Evolutionary conservation across 2,113 vertebrate species (phyloP), one percentile per base, ranked within the genome.

Genomic region (Sinocyclocheilus grahami): DNA sequence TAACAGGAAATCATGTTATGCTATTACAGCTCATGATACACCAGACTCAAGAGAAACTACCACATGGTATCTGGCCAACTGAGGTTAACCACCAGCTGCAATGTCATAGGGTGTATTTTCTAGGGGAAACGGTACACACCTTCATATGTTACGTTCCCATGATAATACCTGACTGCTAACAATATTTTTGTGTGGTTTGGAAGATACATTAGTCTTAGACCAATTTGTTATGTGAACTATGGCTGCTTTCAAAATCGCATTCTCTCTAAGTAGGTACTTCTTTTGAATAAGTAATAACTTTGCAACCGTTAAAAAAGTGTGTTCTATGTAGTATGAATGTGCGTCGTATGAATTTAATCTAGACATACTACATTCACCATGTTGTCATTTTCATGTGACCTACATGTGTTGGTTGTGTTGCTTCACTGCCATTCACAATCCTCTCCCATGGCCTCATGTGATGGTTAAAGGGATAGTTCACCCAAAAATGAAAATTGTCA

Each of bases 41-140:
- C 74, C 74, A 76, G 5, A 24, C 0, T 51, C 3, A 42, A 42
- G 24, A 55, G 75, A 78, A 78, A 78, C 48, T 55, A 78, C 6
- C 42, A 27, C 74, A 51, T 46, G n/a, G 42, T 75, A 48, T 13
- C 72, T 48, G 48, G 24, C 46, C 48, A 53, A 33, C 46, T 33
- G 75, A 78, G 48, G 75, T 78, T 55, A 78, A 78, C 16, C 75
- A 55, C 42, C 42, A 48, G 74, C 42, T 51, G 42, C 12, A 6
- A 7, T 9, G 74, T 72, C 69, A 39, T 12, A 72, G 8, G 18
- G 8, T 22, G 37, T 24, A 1, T 27, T 13, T 51, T 51, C 74
- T 16, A 42, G 2, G 2, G 37, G 20, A 74, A 74, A 42, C 18
- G 69, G 20, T 42, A 72, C 71, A 22, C n/a, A 74, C 20, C 2